Conservation (phyloP, 2,797 vertebrate species). For the Pyrocephalus nanus region DNA sequence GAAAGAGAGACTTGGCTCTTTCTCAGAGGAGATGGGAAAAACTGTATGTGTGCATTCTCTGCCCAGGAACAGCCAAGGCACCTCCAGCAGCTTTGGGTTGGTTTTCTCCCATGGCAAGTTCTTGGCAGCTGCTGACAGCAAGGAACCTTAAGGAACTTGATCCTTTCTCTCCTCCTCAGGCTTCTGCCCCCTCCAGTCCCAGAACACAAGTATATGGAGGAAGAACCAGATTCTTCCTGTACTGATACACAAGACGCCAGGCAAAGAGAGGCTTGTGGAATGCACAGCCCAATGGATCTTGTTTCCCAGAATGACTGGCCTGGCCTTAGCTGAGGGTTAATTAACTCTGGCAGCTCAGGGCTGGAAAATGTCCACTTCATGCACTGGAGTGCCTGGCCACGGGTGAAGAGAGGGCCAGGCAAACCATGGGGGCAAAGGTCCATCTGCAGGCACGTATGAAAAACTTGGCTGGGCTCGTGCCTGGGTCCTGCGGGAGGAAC, state of each 20-base stretch:
- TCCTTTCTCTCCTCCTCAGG: neutral
- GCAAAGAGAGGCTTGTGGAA: slow-evolving; percentile 44
- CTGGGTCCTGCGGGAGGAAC: slow-evolving; percentile 3
- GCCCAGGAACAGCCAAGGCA: neutral
- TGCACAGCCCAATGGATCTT: slow-evolving; percentile 46
- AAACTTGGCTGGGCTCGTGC: slow-evolving; percentile 41
- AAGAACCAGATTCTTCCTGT: slow-evolving; percentile 19
- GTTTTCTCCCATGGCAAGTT: neutral
- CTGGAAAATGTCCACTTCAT: slow-evolving; percentile 60
- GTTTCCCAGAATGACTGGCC: slow-evolving; percentile 63
- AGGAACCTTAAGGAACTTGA: neutral
- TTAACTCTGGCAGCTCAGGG: slow-evolving; percentile 65
- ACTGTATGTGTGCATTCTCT: neutral
- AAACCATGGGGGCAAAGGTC: slow-evolving; percentile 61
- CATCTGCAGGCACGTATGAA: slow-evolving; percentile 4
- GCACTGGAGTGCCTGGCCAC: slow-evolving; percentile 24
- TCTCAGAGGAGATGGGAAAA: neutral
- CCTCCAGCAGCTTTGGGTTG: neutral
- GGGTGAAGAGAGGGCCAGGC: slow-evolving; percentile 51
- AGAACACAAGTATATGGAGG: neutral
- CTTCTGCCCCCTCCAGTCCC: neutral
- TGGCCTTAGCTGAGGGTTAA: slow-evolving; percentile 55
- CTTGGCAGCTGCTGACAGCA: neutral
- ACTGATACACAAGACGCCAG: neutral
- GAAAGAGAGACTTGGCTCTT: neutral